Conservation (phyloP, 1,140 invertebrate genomes). For the Bombus superbus region DNA sequence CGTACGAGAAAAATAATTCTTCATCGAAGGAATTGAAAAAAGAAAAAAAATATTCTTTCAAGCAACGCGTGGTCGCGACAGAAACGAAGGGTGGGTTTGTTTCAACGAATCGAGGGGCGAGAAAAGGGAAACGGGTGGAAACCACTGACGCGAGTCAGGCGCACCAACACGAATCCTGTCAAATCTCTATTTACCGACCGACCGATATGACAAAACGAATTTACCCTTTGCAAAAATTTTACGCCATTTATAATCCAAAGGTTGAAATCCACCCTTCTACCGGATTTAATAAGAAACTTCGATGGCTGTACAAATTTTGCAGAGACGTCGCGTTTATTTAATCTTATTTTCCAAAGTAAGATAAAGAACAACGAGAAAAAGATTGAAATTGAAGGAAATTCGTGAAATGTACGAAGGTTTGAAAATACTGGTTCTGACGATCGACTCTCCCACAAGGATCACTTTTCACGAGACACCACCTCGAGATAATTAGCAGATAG, state of each 20-base stretch:
- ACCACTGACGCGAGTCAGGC: slow-evolving; percentile 23
- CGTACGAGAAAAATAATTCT: background rate
- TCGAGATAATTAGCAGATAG: slow-evolving; percentile 69
- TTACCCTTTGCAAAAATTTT: background rate
- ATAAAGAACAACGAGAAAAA: background rate
- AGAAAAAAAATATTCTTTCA: background rate
- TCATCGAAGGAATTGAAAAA: background rate
- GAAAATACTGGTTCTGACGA: background rate
- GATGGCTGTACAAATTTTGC: no score
- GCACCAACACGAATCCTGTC: slow-evolving; percentile 1
- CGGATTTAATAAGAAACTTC: background rate
- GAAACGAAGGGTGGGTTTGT: background rate
- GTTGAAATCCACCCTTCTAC: background rate
- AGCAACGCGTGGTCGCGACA: background rate
- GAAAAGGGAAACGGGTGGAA: slow-evolving; percentile 6
- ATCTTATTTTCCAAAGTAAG: no score
- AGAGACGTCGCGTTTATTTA: no score
- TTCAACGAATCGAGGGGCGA: background rate
- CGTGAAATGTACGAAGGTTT: no score
- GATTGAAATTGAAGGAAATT: background rate
- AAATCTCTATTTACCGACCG: background rate
- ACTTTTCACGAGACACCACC: slow-evolving; percentile 70
- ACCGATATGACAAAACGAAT: background rate
- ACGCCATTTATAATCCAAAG: background rate
- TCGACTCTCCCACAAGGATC: slow-evolving; percentile 74